A percentile compares a stretch with the other conserved stretches of the same genome.
These are phyloP conservation scores for Ennomos quercinarius DNA, from an alignment of 2,888 invertebrate genomes.

Conservation along the genomic window DNA sequence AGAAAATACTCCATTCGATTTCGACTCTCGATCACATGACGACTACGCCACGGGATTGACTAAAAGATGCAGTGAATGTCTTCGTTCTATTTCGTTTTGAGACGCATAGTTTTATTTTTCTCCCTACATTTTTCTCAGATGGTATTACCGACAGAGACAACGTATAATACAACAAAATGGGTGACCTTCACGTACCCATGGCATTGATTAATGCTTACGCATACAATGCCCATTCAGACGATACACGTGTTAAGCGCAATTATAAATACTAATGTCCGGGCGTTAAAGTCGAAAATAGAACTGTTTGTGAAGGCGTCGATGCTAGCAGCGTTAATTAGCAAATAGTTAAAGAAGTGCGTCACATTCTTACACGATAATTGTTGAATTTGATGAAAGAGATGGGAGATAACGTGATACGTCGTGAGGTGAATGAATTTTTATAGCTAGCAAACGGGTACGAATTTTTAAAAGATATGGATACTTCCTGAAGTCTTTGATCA, in stretches of 20 bases:
- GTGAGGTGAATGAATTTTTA: constrained; percentile 70
- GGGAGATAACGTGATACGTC: constrained; percentile 42
- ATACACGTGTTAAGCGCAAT: constrained; percentile 46
- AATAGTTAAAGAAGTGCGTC: constrained; percentile 66
- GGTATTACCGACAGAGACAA: constrained; percentile 40
- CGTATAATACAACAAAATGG: constrained; percentile 57
- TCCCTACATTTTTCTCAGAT: constrained; percentile 24
- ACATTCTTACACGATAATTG: constrained; percentile 58
- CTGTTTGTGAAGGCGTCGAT: constrained; percentile 38
- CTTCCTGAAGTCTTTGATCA: constrained; percentile 22
- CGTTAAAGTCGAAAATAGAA: constrained; percentile 60
- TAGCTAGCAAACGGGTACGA: constrained; percentile 52
- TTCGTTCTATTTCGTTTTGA: constrained; percentile 38
- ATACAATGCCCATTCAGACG: constrained; percentile 74
- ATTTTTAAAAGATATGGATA: constrained; percentile 36
- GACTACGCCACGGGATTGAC: constrained; percentile 45
- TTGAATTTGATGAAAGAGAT: constrained; percentile 57
- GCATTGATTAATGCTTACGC: constrained; percentile 80
- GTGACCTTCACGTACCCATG: constrained; percentile 76
- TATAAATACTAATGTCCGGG: constrained; percentile 49
- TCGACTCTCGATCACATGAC: constrained; percentile 51
- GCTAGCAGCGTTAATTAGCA: constrained; percentile 71
- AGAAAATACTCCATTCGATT: constrained; percentile 31
- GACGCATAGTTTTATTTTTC: constrained; percentile 31
- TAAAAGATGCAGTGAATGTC: constrained; percentile 36